Evolutionary conservation across 2,797 vertebrate genomes (phyloP), one percentile per base, ranked within the genome.

Genomic region (Urosaurus nigricauda): DNA sequence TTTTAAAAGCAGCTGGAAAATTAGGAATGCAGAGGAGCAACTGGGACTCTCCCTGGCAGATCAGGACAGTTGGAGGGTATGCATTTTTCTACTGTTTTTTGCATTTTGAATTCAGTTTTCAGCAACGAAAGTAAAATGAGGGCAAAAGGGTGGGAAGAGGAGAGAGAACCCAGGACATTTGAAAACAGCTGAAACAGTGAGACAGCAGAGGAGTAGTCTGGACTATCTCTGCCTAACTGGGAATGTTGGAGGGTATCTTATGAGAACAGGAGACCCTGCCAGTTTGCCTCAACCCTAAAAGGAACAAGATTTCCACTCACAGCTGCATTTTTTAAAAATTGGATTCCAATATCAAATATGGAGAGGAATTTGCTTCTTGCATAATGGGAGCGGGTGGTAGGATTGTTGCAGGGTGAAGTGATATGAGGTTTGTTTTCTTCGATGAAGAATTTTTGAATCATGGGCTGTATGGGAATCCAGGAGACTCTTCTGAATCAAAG

Each of bases 341-440:
- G 65, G 47, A 70, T 87, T 80, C 63, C 78, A 29, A n/a, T 19
- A 70, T 79, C 85, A 87, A 87, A 87, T 80, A 70, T 43, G 73
- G 65, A 32, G 40, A 71, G 78, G 86, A 81, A 81, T 81, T 56
- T 32, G 70, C 16, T 86, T 29, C 60, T 14, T 1, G 43, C 77
- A 14, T 47, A 16, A 4, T 16, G 9, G 26, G 79, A 2, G 37
- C 1, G 19, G 8, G 37, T 6, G 77, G 16, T 8, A 11, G 26
- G 80, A 37, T 17, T 65, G 35, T 35, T 26, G 40, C 6, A 5
- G 29, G 47, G 0, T 5, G 65, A 16, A 35, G 4, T 19, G 26
- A 51, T 17, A 40, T 24, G 40, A 32, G 37, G 17, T 24, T 83
- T 43, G 26, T 83, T 81, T 78, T 60, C 17, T 16, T 47, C 21